Percentiles rank a stretch among this genome's conserved stretches.
These are phyloP conservation scores for Coreius guichenoti DNA, from an alignment of 2,797 vertebrate genomes.

Conservation along the genomic window DNA sequence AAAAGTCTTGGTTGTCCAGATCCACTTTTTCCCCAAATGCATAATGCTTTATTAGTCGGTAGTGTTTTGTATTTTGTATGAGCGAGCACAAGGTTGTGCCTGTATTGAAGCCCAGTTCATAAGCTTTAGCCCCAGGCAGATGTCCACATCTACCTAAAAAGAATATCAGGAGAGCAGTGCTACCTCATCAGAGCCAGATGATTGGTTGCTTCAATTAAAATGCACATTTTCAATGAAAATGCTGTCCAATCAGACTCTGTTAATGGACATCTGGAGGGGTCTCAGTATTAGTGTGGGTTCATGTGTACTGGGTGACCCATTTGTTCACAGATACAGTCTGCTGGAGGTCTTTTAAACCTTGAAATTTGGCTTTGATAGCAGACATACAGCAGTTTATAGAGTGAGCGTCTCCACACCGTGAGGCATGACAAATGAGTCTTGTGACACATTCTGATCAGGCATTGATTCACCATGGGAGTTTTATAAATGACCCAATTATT, in stretches of 20 bases:
- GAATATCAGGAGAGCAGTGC: background rate
- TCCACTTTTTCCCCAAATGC: slow-evolving; percentile 3
- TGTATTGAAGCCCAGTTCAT: background rate
- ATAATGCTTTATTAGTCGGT: slow-evolving; percentile 10
- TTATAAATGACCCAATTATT: slow-evolving; percentile 41
- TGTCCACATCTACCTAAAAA: slow-evolving; percentile 14
- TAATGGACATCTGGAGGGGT: slow-evolving; percentile 40
- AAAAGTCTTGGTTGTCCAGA: background rate
- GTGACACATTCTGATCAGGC: slow-evolving; percentile 28
- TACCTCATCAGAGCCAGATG: slow-evolving; percentile 41
- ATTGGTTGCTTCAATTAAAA: slow-evolving; percentile 59
- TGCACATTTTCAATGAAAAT: slow-evolving; percentile 51
- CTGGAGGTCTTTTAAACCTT: slow-evolving; percentile 17
- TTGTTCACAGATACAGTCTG: slow-evolving; percentile 7
- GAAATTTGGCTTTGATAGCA: slow-evolving; percentile 17
- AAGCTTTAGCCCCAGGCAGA: background rate
- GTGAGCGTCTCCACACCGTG: background rate
- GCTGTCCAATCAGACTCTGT: slow-evolving; percentile 3
- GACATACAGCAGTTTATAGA: slow-evolving; percentile 9
- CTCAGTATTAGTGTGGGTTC: slow-evolving; percentile 10
- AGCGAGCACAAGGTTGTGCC: background rate
- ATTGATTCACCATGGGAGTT: slow-evolving; percentile 7
- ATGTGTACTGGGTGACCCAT: background rate
- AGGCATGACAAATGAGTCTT: slow-evolving; percentile 27
- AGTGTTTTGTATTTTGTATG: slow-evolving; percentile 13